Evolutionary conservation across 35 echinoderm and acorn worm genomes (phyloP).

Genomic region (Holothuria glaberrima): DNA sequence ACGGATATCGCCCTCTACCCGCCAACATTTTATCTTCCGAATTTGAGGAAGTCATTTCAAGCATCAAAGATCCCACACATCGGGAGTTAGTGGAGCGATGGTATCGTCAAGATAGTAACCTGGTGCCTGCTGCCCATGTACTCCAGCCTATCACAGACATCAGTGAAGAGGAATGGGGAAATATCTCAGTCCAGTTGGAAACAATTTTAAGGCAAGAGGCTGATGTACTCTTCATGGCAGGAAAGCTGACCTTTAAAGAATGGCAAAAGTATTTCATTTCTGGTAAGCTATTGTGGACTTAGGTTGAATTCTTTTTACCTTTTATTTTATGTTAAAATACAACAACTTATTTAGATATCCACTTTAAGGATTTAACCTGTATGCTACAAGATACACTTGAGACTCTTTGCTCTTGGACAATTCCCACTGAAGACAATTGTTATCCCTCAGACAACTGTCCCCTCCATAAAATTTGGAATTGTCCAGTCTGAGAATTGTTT

Average conservation of each 20-base stretch:
- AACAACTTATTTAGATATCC: no score
- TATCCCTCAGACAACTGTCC: no score
- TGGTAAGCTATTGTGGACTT: constrained; percentile 23
- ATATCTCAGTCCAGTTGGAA: constrained; percentile 37
- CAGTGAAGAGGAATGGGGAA: constrained; percentile 54
- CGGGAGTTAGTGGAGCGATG: constrained; percentile 54
- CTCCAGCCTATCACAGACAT: constrained; percentile 71
- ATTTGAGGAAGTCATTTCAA: constrained; percentile 50
- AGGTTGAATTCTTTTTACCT: neutral
- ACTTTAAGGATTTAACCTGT: no score
- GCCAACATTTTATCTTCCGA: constrained; percentile 68
- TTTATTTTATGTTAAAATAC: neutral
- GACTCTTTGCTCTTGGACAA: no score
- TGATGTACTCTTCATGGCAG: neutral
- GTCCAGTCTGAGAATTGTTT: no score
- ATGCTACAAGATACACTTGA: no score
- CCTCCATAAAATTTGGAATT: no score
- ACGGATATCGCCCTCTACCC: constrained; percentile 84
- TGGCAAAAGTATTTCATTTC: constrained; percentile 65
- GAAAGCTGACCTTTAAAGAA: constrained; percentile 27
- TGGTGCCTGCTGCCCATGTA: constrained; percentile 66
- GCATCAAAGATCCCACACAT: constrained; percentile 34
- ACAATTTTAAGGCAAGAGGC: constrained; percentile 40
- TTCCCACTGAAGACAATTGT: no score
- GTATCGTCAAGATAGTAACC: constrained; percentile 73